Conservation (phyloP, 2,113 vertebrate species). For the Vulpes lagopus region DNA sequence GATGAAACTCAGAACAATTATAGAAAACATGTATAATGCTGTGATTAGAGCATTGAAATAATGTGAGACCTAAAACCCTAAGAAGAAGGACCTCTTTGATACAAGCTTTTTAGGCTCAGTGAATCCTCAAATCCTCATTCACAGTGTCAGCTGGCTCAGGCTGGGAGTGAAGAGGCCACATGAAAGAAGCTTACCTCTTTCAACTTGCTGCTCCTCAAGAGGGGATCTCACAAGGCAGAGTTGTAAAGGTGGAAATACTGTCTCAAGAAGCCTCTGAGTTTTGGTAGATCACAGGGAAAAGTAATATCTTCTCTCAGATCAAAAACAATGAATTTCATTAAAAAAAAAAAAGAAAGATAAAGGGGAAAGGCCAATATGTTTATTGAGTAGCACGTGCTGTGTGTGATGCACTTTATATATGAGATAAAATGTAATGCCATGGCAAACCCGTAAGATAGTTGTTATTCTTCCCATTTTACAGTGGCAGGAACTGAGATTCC, state of each 20-base stretch:
- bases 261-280: neutral
- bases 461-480: neutral
- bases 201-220: neutral
- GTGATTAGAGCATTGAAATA: neutral
- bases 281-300: neutral
- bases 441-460: neutral
- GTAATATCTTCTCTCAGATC: neutral
- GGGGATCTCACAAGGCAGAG: neutral
- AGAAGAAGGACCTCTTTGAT: neutral
- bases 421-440: neutral
- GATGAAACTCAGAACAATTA: neutral
- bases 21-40: neutral
- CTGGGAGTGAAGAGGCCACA: neutral
- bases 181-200: neutral
- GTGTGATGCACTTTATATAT: neutral
- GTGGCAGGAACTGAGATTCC: neutral
- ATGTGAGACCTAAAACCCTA: neutral
- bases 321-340: neutral
- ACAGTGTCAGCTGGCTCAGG: neutral
- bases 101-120: neutral
- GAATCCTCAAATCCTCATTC: rapidly evolving
- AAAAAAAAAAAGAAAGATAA: neutral
- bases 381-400: neutral
- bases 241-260: neutral
- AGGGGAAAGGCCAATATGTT: neutral